phyloP scores from a whole-genome alignment of 2,113 vertebrate species.

The Scopus umbretta region DNA sequence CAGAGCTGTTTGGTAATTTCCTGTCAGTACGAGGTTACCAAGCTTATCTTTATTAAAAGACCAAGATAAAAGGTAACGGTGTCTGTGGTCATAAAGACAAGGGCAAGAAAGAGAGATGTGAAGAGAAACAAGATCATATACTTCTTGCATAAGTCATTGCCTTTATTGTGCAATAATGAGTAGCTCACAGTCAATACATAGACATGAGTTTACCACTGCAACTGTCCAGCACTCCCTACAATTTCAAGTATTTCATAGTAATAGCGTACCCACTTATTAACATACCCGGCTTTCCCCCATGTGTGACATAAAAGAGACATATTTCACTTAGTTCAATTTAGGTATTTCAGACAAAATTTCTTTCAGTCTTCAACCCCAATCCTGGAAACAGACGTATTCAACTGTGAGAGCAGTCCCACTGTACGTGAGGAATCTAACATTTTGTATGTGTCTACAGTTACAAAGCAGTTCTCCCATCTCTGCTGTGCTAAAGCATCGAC shows the following conservation, averaged over 20 bases:
- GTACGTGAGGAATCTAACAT: not conserved
- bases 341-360: not conserved
- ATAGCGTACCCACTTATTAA: not conserved
- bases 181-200: fast-evolving
- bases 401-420: not conserved
- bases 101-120: not conserved
- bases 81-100: not conserved
- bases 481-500: not conserved
- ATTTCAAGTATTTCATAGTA: not conserved
- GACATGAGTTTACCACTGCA: not conserved
- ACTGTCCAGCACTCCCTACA: not conserved
- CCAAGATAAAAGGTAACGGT: not conserved
- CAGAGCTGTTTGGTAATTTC: not conserved
- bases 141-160: not conserved
- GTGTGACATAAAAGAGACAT: not conserved
- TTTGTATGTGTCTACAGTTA: not conserved
- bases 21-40: not conserved
- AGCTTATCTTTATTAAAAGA: not conserved
- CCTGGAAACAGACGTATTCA: not conserved
- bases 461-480: not conserved
- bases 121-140: not conserved
- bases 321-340: not conserved
- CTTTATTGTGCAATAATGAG: not conserved
- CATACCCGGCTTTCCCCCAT: not conserved
- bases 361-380: not conserved